Base-by-base conservation (phyloP, 2,888 invertebrate genomes). In the Aproaerema taeniolella region DNA sequence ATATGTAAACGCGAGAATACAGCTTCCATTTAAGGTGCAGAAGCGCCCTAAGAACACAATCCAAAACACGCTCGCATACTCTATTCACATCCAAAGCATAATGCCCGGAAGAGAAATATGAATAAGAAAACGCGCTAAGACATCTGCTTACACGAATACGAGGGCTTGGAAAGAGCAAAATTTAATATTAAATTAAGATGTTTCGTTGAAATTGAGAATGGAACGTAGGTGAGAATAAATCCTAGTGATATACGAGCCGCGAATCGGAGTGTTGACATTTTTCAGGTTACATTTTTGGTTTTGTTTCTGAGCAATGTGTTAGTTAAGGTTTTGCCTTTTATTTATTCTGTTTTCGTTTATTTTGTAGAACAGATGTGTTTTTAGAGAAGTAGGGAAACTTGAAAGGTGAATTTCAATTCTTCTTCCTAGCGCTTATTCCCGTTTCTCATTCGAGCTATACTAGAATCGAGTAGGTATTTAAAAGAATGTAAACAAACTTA, bases 171-270 rank as follows among this genome's bases (percentile, higher is more conserved):
- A 69, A 70, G 69, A 72, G 74, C 76, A 75, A 70, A 78, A 83
- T 85, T 83, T 83, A 81, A 82, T 83, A 85, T 83, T 83, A 83
- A 85, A 85, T 85, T 85, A 85, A 82, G 81, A 80, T 72, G 78
- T 82, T 79, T 74, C 69, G 73, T 71, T 67, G 65, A 76, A 81
- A 83, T 83, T 79, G 83, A 79, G 82, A 72, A 74, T 67, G 70
- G 70, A 61, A 69, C 72, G 64, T 67, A 79, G 81, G 76, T 75
- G 73, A 67, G 62, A 73, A 83, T 85, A 85, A 85, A 85, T 85
- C 82, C 77, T 67, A 50, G 60, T 83, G 81, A 83, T 83, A 81
- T 82, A 83, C 71, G 78, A 61, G 67, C 53, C 52, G 53, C 59
- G 66, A 65, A 72, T 72, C 67, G 67, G 55, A 55, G 58, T 66